Percentiles rank a stretch among this genome's conserved stretches.
These are phyloP conservation scores for Brachirus orientalis DNA, from an alignment of 2,113 vertebrate genomes.

Conservation along the genomic window DNA sequence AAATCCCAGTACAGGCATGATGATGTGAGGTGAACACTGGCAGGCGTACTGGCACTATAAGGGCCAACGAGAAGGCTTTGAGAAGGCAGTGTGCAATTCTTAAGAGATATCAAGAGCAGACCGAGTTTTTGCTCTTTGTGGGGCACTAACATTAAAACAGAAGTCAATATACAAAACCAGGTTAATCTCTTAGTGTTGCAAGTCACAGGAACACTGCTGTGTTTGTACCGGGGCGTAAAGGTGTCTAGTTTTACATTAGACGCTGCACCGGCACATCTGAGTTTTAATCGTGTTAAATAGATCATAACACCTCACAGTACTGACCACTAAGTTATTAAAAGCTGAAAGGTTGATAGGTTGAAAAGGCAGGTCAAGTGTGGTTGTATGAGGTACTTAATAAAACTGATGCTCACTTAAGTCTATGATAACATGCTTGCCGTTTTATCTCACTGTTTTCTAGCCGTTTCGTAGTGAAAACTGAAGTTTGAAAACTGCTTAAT, in stretches of 20 bases:
- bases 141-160: neutral
- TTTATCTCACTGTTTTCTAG: too few relatives aligned
- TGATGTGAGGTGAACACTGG: slow-evolving; percentile 20
- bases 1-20: slow-evolving; percentile 1
- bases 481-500: too few relatives aligned
- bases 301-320: slow-evolving; percentile 11
- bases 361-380: too few relatives aligned
- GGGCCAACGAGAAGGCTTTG: neutral
- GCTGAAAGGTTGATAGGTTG: neutral
- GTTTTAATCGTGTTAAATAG: neutral
- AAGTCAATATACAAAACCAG: slow-evolving; percentile 5
- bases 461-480: too few relatives aligned
- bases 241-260: slow-evolving; percentile 3
- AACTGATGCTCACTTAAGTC: too few relatives aligned
- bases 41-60: slow-evolving; percentile 29
- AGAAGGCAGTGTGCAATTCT: slow-evolving; percentile 46
- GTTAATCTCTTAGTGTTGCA: slow-evolving; percentile 50
- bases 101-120: slow-evolving; percentile 16
- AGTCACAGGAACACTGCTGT: slow-evolving; percentile 19
- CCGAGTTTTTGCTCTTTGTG: neutral
- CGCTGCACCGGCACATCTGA: slow-evolving; percentile 22
- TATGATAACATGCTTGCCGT: too few relatives aligned
- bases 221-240: neutral
- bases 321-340: neutral
- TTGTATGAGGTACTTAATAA: too few relatives aligned